phyloP scores from a whole-genome alignment of 2,888 invertebrate species.

The Leptopterna dolabrata region DNA sequence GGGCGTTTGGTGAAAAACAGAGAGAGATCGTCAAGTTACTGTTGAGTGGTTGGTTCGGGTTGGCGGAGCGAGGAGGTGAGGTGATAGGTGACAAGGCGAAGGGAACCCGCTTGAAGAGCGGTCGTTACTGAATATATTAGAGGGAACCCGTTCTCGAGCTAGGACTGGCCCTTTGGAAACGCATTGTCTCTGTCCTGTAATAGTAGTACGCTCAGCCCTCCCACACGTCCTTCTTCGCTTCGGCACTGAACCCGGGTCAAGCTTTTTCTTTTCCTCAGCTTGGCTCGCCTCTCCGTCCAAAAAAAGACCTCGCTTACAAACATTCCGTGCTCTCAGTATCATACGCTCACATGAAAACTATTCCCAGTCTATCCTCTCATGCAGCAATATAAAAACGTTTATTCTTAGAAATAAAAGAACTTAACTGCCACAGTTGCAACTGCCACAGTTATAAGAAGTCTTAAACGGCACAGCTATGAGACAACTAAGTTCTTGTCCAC shows the following conservation, averaged over 20 bases:
- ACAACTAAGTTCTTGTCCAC: no score
- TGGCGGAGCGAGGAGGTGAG: neutral
- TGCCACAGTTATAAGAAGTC: no score
- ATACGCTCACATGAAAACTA: no score
- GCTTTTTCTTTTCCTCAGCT: neutral
- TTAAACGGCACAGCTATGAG: no score
- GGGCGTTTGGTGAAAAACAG: neutral
- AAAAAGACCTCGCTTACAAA: neutral
- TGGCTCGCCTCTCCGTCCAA: neutral
- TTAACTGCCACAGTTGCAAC: no score
- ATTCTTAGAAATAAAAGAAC: no score
- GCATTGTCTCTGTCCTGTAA: slow-evolving; percentile 12
- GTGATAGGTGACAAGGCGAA: slow-evolving; percentile 9
- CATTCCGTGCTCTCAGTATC: neutral
- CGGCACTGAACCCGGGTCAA: neutral
- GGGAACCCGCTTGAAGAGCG: slow-evolving; percentile 22
- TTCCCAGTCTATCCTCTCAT: no score
- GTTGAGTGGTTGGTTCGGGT: neutral
- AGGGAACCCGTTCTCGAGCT: slow-evolving; percentile 16
- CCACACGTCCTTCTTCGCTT: neutral
- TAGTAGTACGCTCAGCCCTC: neutral
- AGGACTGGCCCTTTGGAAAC: slow-evolving; percentile 14
- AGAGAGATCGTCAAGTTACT: neutral
- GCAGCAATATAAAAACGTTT: no score
- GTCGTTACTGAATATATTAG: slow-evolving; percentile 37